Conservation (phyloP, 2,113 vertebrate genomes). For the Apteryx owenii region DNA sequence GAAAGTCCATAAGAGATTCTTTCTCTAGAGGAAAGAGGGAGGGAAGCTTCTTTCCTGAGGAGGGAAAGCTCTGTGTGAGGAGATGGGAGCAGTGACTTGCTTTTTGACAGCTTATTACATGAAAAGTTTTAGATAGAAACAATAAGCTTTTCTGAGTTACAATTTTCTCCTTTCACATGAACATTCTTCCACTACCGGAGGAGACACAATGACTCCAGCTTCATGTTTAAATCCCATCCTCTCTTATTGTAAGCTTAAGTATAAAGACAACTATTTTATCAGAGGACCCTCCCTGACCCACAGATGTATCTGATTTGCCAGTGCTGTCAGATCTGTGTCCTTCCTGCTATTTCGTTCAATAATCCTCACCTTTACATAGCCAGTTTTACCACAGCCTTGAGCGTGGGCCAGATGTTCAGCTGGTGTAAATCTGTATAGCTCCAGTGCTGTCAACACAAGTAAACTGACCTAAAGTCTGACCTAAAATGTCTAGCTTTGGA, state of each 20-base stretch:
- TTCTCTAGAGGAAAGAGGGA: background rate
- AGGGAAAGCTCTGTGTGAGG: background rate
- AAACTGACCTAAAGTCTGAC: background rate
- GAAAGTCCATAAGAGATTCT: background rate
- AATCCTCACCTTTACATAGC: background rate
- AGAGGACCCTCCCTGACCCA: background rate
- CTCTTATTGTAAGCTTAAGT: background rate
- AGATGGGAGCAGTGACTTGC: background rate
- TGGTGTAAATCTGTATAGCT: background rate
- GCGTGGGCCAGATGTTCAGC: background rate
- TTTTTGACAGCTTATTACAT: background rate
- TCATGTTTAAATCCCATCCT: background rate
- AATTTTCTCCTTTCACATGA: background rate
- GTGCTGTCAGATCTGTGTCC: background rate
- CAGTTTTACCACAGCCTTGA: background rate
- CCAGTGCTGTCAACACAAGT: background rate
- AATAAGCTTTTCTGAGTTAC: background rate
- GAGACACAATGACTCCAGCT: background rate
- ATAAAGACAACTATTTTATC: background rate
- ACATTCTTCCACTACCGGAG: background rate
- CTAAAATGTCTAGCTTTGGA: background rate
- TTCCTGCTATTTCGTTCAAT: background rate
- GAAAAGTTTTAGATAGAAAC: background rate
- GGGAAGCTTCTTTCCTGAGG: background rate
- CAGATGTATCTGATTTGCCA: background rate